Conservation (phyloP, 2,888 invertebrate genomes). For the Agrochola lota region DNA sequence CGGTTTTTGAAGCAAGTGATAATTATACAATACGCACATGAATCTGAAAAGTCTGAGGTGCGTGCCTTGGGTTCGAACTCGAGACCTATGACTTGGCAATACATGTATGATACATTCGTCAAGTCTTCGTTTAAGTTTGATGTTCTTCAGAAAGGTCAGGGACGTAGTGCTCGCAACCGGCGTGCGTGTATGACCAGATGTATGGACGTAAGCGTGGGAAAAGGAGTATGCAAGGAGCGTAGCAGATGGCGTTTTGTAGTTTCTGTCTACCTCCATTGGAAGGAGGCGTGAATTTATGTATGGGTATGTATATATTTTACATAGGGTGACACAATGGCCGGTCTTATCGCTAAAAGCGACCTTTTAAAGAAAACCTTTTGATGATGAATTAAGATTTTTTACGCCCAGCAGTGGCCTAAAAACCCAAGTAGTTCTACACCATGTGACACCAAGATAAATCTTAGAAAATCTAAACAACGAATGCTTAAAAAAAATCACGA, state of each 20-base stretch:
- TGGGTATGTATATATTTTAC: neutral
- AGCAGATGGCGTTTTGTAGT: neutral
- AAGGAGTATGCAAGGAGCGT: too few relatives aligned
- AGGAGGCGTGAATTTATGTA: neutral
- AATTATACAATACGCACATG: too few relatives aligned
- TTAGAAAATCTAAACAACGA: conserved; percentile 49
- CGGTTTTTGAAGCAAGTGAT: too few relatives aligned
- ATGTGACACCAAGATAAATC: conserved; percentile 17
- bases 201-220: neutral
- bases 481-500: conserved; percentile 41
- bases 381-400: neutral
- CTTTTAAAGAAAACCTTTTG: neutral
- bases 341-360: neutral
- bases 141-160: too few relatives aligned
- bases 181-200: too few relatives aligned
- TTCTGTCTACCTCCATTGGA: neutral
- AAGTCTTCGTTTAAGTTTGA: too few relatives aligned
- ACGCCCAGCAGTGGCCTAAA: conserved; percentile 8
- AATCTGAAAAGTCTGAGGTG: too few relatives aligned
- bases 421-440: neutral
- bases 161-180: too few relatives aligned
- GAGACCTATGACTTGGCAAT: too few relatives aligned
- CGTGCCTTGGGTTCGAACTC: too few relatives aligned
- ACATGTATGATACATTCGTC: too few relatives aligned
- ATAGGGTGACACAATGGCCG: neutral